A percentile compares a stretch with the other conserved stretches of the same genome.
phyloP scores from a whole-genome alignment of 2,113 vertebrate genomes.

The Myxocyprinus asiaticus region DNA sequence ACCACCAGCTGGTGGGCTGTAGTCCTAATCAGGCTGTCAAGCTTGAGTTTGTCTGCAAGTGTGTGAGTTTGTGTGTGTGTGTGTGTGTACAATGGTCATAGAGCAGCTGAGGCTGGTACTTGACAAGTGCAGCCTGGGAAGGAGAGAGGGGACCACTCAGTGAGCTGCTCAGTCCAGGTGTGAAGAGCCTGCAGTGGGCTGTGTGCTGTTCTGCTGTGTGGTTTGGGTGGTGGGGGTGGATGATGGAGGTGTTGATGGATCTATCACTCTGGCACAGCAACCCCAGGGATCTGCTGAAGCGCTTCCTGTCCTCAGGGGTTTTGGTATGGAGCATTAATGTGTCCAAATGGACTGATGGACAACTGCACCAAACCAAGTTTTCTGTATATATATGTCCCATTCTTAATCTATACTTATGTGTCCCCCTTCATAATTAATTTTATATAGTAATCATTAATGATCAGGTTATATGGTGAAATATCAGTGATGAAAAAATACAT shows the following conservation, averaged over 20 bases:
- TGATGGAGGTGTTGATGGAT: conserved; percentile 72
- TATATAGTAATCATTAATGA: not conserved
- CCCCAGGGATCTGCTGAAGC: conserved; percentile 56
- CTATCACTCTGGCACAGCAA: conserved; percentile 48
- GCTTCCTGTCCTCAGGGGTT: conserved; percentile 50
- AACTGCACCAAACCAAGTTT: not conserved
- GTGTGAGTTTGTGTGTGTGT: conserved; percentile 11
- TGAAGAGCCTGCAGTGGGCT: conserved; percentile 58
- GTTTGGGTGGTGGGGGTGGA: conserved; percentile 48
- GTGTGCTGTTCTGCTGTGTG: conserved; percentile 50
- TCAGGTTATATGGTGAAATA: too few relatives aligned
- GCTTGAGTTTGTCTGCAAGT: conserved; percentile 33
- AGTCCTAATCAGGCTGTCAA: conserved; percentile 36
- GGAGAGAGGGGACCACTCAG: conserved; percentile 26
- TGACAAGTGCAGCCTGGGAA: conserved; percentile 26
- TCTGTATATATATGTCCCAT: not conserved
- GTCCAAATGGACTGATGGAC: conserved; percentile 33
- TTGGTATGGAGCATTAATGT: not conserved
- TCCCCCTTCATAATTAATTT: not conserved
- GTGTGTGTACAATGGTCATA: conserved; percentile 60
- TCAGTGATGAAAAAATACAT: too few relatives aligned
- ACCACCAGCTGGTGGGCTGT: conserved; percentile 43
- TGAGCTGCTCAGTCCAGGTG: conserved; percentile 67
- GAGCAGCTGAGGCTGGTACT: conserved; percentile 59
- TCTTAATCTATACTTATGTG: not conserved